Evolutionary conservation across 2,797 vertebrate species (phyloP).

Genomic region (Florisuga fusca): DNA sequence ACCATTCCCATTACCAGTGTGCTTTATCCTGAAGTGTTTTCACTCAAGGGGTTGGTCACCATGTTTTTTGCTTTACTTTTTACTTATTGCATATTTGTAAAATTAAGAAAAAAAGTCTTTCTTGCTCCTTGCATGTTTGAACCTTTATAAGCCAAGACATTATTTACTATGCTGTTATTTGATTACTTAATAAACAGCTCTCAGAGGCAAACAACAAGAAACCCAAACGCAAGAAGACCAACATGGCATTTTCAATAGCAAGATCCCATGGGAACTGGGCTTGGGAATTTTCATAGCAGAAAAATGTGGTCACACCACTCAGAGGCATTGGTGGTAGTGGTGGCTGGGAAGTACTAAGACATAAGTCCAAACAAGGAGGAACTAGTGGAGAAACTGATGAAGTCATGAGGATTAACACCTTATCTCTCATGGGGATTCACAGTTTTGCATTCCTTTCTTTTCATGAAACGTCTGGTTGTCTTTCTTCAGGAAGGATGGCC

Average conservation of each 20-base stretch:
- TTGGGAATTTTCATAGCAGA: constrained; percentile 46
- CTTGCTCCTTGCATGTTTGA: constrained; percentile 9
- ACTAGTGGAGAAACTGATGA: background rate
- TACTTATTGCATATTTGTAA: background rate
- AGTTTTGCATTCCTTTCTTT: background rate
- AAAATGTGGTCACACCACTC: constrained; percentile 45
- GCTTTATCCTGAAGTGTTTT: background rate
- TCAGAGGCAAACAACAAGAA: constrained; percentile 45
- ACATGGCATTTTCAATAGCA: constrained; percentile 47
- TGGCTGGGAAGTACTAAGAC: background rate
- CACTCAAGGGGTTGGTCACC: background rate
- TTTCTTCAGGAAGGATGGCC: background rate
- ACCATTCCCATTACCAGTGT: background rate
- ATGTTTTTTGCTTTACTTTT: background rate
- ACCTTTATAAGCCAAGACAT: background rate
- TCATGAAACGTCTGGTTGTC: background rate
- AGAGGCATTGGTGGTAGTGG: background rate
- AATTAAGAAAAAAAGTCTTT: background rate
- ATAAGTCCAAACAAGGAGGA: constrained; percentile 1
- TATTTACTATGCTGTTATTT: constrained; percentile 26
- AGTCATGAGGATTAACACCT: background rate
- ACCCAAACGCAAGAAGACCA: background rate
- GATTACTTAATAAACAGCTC: constrained; percentile 46
- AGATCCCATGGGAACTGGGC: constrained; percentile 28
- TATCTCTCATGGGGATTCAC: background rate